Evolutionary conservation across 2,113 vertebrate species (phyloP).

Genomic region (Bettongia penicillata): DNA sequence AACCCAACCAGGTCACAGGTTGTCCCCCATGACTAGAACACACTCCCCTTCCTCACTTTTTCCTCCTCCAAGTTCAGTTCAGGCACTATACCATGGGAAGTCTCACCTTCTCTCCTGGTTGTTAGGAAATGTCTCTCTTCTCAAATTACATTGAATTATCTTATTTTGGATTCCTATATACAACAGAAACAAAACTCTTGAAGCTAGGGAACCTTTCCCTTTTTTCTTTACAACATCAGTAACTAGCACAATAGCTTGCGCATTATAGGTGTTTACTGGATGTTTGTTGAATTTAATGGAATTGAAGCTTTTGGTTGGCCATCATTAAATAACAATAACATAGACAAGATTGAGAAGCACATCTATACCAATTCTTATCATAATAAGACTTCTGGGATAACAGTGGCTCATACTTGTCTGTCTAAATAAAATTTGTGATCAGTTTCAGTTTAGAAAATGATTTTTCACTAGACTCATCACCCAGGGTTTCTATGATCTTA

Average conservation of each 20-base stretch:
- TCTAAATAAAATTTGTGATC: background rate
- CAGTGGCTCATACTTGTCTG: background rate
- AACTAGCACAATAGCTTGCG: background rate
- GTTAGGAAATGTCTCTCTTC: background rate
- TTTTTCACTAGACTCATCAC: background rate
- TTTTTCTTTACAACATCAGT: background rate
- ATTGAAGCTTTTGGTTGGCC: background rate
- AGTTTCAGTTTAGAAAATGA: background rate
- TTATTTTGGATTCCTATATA: background rate
- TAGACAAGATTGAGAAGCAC: background rate
- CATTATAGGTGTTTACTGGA: background rate
- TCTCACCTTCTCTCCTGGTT: background rate
- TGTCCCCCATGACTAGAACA: background rate
- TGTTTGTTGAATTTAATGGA: background rate
- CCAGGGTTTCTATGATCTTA: background rate
- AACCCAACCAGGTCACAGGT: background rate
- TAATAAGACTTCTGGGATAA: background rate
- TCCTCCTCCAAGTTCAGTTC: background rate
- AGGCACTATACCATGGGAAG: background rate
- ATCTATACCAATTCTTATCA: background rate
- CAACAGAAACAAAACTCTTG: background rate
- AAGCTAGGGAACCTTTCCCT: background rate
- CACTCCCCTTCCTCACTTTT: background rate
- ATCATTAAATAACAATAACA: background rate
- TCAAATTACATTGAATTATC: background rate